Percentiles rank a stretch among this genome's conserved stretches.
Evolutionary conservation across 2,888 invertebrate genomes (phyloP).

Genomic region (Drosophila paracracens): DNA sequence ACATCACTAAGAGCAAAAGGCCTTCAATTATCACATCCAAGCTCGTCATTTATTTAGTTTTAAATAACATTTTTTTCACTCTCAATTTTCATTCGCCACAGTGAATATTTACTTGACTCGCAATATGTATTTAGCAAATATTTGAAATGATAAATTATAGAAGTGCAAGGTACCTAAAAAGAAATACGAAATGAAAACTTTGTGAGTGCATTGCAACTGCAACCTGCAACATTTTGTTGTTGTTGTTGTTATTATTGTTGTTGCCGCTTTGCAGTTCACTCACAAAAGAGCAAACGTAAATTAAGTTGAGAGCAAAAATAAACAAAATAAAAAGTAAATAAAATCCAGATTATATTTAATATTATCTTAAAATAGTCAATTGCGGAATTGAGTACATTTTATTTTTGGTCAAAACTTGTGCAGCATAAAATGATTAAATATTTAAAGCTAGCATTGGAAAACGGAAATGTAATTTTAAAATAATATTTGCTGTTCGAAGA

Average conservation of each 20-base stretch:
- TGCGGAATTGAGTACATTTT: neutral
- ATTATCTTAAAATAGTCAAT: neutral
- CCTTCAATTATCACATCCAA: slow-evolving; percentile 28
- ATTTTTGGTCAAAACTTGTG: neutral
- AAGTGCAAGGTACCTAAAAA: neutral
- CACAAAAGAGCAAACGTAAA: slow-evolving; percentile 9
- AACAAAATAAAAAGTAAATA: neutral
- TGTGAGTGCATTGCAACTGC: slow-evolving; percentile 9
- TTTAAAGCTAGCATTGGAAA: neutral
- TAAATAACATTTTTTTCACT: slow-evolving; percentile 7
- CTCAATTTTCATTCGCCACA: neutral
- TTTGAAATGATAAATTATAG: slow-evolving; percentile 10
- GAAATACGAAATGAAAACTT: neutral
- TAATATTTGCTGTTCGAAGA: neutral
- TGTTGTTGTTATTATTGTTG: neutral
- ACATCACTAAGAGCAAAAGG: slow-evolving; percentile 42
- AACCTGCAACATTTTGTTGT: slow-evolving; percentile 5
- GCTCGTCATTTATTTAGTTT: slow-evolving; percentile 40
- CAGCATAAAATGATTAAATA: neutral
- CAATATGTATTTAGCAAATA: slow-evolving; percentile 17
- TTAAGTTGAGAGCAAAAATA: slow-evolving; percentile 17
- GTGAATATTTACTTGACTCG: slow-evolving; percentile 10
- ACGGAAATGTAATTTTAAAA: neutral
- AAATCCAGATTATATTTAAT: neutral
- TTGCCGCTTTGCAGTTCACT: slow-evolving; percentile 5